Base-by-base conservation (phyloP, 2,888 invertebrate species). In the Xanthostigma xanthostigma region DNA sequence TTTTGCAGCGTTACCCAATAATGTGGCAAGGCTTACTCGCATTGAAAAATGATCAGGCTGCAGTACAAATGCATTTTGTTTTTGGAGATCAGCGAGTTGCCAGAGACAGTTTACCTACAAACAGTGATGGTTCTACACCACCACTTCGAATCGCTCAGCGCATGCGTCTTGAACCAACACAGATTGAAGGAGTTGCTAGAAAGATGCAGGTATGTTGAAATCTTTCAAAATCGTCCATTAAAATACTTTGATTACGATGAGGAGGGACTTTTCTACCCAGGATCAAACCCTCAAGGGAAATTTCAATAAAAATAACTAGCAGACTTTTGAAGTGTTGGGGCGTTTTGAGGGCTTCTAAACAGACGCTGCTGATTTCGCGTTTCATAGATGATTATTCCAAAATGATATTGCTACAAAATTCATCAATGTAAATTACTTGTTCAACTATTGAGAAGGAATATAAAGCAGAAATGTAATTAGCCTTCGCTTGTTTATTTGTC, bases 61-160 rank as follows among this genome's bases (percentile, higher is more conserved):
- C 91, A 34, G 96, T 97, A 42, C 96, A 97, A 72, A 96, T 97
- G 96, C 95, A 96, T 72, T 94, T 92, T 68, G 92, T 97, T 53
- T 89, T 90, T 60, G 97, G 97, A 49, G 94, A 90, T 72, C 85
- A 87, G 9, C 76, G 77, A 57, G 88, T 97, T 53, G 94, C 95
- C 9, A 79, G 83, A 54, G 84, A 84, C 60, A 91, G 94, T 52
- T 73, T 96, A 62, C 92, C 93, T 43, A 81, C 83, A 53, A 82
- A 85, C 63, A 78, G 81, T 47, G 90, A 91, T 64, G 88, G 86
- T 49, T 81, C 83, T 45, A 84, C 88, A 56, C 84, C 89, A 55
- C 84, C 89, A 49, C 71, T 97, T 52, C 79, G 95, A 57, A 95
- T 98, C 60, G 91, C 92, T 3, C 97, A 97, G 69, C 79, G 97